A percentile compares a stretch with the other conserved stretches of the same genome.
These are phyloP conservation scores for Sesia apiformis DNA, from an alignment of 2,888 invertebrate genomes.

Conservation along the genomic window DNA sequence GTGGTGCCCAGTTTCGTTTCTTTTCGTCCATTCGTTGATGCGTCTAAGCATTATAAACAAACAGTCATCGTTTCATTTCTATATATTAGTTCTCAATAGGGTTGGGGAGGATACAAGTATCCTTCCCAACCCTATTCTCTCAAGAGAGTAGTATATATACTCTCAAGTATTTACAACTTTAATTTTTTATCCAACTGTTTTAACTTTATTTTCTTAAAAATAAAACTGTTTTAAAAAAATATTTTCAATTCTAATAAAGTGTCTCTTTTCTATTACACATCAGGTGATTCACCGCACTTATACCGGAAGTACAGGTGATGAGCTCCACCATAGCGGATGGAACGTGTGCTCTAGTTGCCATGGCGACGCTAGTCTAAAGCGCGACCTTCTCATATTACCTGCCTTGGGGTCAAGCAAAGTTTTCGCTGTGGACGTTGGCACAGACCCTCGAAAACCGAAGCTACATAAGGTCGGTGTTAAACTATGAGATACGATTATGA, in stretches of 20 bases:
- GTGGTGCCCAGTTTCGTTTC: too few species aligned
- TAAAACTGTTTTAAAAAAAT: background rate
- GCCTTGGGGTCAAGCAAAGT: slow-evolving; percentile 86
- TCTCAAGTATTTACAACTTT: too few species aligned
- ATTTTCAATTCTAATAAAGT: background rate
- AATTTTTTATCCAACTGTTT: too few species aligned
- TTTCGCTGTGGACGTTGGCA: slow-evolving; percentile 87
- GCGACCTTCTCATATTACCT: slow-evolving; percentile 89
- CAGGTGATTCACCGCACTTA: slow-evolving; percentile 91
- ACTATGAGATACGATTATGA: too few species aligned
- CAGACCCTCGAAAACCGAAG: slow-evolving; percentile 81
- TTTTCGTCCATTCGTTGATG: too few species aligned
- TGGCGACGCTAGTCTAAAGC: slow-evolving; percentile 64
- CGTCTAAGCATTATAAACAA: too few species aligned
- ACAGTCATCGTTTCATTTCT: too few species aligned
- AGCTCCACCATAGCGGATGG: slow-evolving; percentile 97
- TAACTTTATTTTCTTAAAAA: background rate
- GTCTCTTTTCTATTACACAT: background rate
- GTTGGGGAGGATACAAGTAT: too few species aligned
- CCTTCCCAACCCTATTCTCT: too few species aligned
- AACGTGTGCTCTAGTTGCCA: slow-evolving; percentile 97
- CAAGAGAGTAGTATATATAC: too few species aligned
- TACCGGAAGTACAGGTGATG: slow-evolving; percentile 86
- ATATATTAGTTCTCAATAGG: too few species aligned
- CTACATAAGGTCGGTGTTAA: slow-evolving; percentile 77